Conservation (phyloP, 2,797 vertebrate species). For the Acanthis flammea region DNA sequence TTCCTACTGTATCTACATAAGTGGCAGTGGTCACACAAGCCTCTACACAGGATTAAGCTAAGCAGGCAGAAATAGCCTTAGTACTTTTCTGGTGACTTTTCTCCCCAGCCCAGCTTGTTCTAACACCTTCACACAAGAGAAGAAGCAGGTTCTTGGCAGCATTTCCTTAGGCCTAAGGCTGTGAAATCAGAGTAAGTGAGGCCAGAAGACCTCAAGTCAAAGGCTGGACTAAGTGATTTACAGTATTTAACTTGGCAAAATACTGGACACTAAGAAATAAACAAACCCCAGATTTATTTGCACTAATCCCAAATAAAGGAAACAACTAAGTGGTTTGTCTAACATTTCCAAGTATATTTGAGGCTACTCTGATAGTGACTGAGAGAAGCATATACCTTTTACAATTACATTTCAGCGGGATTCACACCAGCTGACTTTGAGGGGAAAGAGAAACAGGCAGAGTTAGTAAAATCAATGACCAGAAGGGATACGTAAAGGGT, state of each 20-base stretch:
- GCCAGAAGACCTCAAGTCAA: background rate
- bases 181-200: background rate
- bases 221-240: background rate
- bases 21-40: background rate
- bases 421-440: background rate
- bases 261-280: background rate
- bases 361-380: background rate
- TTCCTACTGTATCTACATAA: accelerated
- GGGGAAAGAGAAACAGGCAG: background rate
- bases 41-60: background rate
- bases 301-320: background rate
- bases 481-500: background rate
- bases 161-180: background rate
- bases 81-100: background rate
- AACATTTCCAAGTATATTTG: background rate
- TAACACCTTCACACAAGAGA: background rate
- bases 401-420: background rate
- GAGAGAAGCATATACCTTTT: background rate
- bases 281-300: background rate
- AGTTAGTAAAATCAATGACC: background rate
- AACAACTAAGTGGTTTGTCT: background rate
- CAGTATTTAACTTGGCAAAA: background rate
- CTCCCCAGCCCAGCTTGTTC: background rate
- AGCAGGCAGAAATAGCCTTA: background rate
- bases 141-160: background rate